These are phyloP conservation scores for Leptocoma aspasia DNA, from an alignment of 2,113 vertebrate genomes.

Conservation along the genomic window DNA sequence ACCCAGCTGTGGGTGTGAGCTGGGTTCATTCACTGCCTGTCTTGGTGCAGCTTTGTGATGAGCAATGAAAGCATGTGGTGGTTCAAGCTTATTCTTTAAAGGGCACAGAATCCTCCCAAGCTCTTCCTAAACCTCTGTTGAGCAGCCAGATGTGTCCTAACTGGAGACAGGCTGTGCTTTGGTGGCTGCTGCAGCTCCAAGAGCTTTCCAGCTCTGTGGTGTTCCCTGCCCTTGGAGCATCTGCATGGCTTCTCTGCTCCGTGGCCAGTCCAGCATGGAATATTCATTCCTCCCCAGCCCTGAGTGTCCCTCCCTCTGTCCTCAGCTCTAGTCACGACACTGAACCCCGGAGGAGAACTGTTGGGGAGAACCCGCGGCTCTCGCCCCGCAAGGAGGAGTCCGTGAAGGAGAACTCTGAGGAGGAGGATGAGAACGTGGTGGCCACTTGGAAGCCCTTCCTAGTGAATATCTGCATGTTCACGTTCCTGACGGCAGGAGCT, in stretches of 20 bases:
- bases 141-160: background rate
- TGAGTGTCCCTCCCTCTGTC: background rate
- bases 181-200: background rate
- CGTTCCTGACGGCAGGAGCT: slow-evolving; percentile 83
- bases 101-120: background rate
- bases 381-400: slow-evolving; percentile 58
- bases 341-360: slow-evolving; percentile 73
- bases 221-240: background rate
- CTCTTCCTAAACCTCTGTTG: background rate
- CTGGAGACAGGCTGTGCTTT: background rate
- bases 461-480: slow-evolving; percentile 87
- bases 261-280: accelerated
- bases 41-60: background rate
- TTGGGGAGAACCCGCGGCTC: background rate
- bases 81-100: background rate
- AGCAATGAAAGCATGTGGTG: background rate
- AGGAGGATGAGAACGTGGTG: slow-evolving; percentile 56
- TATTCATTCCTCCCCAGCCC: accelerated
- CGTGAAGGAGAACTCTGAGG: background rate
- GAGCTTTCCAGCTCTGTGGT: background rate
- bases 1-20: accelerated
- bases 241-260: background rate
- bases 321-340: slow-evolving; percentile 72
- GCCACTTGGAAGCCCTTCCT: slow-evolving; percentile 85
- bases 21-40: background rate